Evolutionary conservation across 2,797 vertebrate species (phyloP), one percentile per base, ranked within the genome.

Genomic region (Smutsia temminckii): DNA sequence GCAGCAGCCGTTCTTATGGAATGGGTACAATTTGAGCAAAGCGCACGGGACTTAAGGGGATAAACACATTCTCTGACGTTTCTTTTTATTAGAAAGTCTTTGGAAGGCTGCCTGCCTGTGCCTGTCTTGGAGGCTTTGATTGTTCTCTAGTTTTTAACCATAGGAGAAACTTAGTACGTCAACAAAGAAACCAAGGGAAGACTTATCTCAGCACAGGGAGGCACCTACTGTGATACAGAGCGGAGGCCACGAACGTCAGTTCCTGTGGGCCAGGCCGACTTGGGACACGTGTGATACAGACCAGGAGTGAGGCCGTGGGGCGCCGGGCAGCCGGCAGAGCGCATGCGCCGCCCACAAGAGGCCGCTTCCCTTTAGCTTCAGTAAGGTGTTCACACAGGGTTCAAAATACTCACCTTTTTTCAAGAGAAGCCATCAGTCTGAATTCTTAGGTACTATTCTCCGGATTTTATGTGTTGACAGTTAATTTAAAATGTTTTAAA

Each of bases 121-220:
- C 74, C 34, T 59, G 29, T 49, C 66, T 49, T 6, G 7, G 34
- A 92, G 61, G 9, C 20, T 57, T 42, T 2, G 0, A 14, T 89
- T 71, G 27, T 66, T 75, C 57, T 95, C 64, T 25, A 32, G 29
- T 84, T 80, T 94, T 92, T 46, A 69, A 84, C 51, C 53, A 59
- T 20, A 46, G 57, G 21, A 59, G 77, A 94, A 91, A 85, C 32
- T 53, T 66, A 86, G 57, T 10, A 8, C 20, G 55, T 78, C 42
- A 42, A 55, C 40, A 46, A 85, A 86, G 61, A 77, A 77, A 64
- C 29, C 61, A 89, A 80, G 53, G 51, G 27, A 55, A 79, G 21
- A 25, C 25, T 80, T 42, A 79, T 29, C 88, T 85, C 37, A 83
- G 11, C 8, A 46, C 12, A 6, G 5, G 25, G 49, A 51, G 40